Evolutionary conservation across 1,140 invertebrate genomes (phyloP), one percentile per base, ranked within the genome.

Genomic region (Riptortus pedestris): DNA sequence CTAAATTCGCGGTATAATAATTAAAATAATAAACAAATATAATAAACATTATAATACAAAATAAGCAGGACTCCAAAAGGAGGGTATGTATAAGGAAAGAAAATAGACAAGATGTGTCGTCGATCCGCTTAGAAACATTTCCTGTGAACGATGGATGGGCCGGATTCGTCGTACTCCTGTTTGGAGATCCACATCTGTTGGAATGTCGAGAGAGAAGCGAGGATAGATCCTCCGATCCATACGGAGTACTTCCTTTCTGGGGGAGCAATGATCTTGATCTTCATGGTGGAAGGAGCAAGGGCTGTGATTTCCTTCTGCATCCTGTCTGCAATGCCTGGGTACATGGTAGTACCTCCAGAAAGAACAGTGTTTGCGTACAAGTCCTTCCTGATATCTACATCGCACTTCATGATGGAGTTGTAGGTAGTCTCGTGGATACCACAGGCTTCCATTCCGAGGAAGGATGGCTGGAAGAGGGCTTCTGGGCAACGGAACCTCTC

Each of bases 351-450:
- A 78, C 93, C 93, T 73, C 93, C 93, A 67, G 92, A 95, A 71
- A 96, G 83, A 67, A 96, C 93, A 68, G 90, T 94, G 83, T 96
- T 96, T 78, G 92, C 91, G 77, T 95, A 96, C 78, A 95, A 79
- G 79, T 95, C 92, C 82, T 91, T 91, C 79, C 89, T 84, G 80
- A 92, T 92, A 74, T 93, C 90, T 27, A 93, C 88, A 74, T 94
- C 91, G 79, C 91, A 94, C 82, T 94, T 94, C 91, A 95, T 94
- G 81, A 96, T 95, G 69, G 90, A 93, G 80, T 95, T 95, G 85
- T 93, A 95, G 60, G 90, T 90, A 70, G 93, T 94, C 78, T 95
- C 91, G 74, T 93, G 90, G 77, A 94, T 93, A 71, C 91, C 91
- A 75, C 87, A 90, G 59, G 90, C 90, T 84, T 95, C 92, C 91